Evolutionary conservation across 2,113 vertebrate genomes (phyloP).

Genomic region (Channa maculata): DNA sequence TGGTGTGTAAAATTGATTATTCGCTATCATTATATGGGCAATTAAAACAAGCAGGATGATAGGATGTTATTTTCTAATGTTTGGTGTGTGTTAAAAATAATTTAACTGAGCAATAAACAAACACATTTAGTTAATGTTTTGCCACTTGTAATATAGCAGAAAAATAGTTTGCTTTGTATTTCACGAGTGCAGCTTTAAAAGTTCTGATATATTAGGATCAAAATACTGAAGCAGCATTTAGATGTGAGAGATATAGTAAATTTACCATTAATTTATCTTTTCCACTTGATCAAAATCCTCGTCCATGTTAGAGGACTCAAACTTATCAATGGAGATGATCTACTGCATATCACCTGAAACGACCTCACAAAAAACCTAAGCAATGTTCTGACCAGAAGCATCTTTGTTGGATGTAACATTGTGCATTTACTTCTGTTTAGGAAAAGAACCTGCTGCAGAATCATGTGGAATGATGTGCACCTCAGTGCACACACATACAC

Average conservation of each 20-base stretch:
- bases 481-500: background rate
- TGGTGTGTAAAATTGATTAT: background rate
- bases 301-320: no score
- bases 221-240: conserved; percentile 3
- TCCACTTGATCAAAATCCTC: no score
- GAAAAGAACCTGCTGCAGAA: no score
- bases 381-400: background rate
- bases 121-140: conserved; percentile 4
- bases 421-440: background rate
- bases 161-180: conserved; percentile 12
- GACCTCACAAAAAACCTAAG: background rate
- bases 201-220: background rate
- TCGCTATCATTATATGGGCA: background rate
- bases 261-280: no score
- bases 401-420: background rate
- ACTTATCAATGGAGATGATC: background rate
- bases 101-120: conserved; percentile 22
- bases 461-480: no score
- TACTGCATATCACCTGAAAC: background rate
- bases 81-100: conserved; percentile 18
- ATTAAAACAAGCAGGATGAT: background rate
- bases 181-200: conserved; percentile 23
- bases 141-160: conserved; percentile 1
- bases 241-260: background rate
- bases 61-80: background rate